Evolutionary conservation across 1,140 invertebrate genomes (phyloP).

Genomic region (Aphelenchoides fujianensis): DNA sequence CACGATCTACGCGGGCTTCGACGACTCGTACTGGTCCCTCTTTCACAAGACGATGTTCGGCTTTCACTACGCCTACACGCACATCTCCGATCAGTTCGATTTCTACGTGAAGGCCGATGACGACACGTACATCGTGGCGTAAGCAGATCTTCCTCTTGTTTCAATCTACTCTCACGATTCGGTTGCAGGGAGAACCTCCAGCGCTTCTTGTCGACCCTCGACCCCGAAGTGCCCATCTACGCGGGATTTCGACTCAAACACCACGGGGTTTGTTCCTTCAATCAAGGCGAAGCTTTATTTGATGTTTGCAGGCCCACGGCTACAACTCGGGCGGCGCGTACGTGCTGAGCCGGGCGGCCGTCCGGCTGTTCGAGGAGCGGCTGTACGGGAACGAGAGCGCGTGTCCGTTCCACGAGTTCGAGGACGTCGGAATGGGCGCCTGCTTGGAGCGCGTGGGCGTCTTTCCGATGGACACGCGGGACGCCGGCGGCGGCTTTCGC

Average conservation of each 20-base stretch:
- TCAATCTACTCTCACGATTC: too few relatives aligned
- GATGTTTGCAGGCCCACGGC: slow-evolving; percentile 66
- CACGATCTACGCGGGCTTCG: slow-evolving; percentile 66
- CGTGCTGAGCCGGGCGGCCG: slow-evolving; percentile 61
- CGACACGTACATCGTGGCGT: slow-evolving; percentile 57
- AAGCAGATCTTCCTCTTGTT: too few relatives aligned
- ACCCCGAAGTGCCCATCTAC: slow-evolving; percentile 56
- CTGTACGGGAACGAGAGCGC: slow-evolving; percentile 69
- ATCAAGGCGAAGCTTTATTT: slow-evolving; percentile 23
- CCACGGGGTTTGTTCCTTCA: slow-evolving; percentile 35
- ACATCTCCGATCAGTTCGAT: slow-evolving; percentile 59
- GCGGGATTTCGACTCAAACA: slow-evolving; percentile 55
- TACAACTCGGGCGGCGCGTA: slow-evolving; percentile 84
- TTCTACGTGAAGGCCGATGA: slow-evolving; percentile 63
- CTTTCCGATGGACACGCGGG: slow-evolving; percentile 76
- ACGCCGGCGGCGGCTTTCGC: slow-evolving; percentile 75
- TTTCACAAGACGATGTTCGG: slow-evolving; percentile 91
- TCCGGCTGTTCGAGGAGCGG: slow-evolving; percentile 39
- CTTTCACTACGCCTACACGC: slow-evolving; percentile 69
- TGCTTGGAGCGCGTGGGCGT: slow-evolving; percentile 82
- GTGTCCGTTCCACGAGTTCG: slow-evolving; percentile 71
- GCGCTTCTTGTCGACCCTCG: slow-evolving; percentile 32
- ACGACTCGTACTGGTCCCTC: slow-evolving; percentile 79
- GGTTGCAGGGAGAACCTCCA: slow-evolving; percentile 47
- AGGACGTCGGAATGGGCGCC: slow-evolving; percentile 87